Base-by-base conservation (phyloP, 2,888 invertebrate species). In the Tetropium fuscum region DNA sequence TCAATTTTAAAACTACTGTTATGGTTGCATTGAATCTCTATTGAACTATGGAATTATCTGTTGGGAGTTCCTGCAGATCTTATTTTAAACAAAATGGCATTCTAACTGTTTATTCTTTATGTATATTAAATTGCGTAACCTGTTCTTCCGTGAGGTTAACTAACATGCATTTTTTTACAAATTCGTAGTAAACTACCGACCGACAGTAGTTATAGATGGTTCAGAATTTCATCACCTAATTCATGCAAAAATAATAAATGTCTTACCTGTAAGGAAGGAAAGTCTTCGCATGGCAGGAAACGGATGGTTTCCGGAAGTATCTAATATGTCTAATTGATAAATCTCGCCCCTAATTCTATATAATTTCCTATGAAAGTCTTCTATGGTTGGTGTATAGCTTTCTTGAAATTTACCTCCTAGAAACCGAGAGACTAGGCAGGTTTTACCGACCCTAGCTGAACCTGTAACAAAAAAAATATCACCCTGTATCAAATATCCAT, bases 361-460 rank as follows among this genome's bases (percentile, higher is more conserved):
- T 76, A 95, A 84, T 83, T 95, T 94, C 63, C 94, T 87, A 81
- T 95, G 94, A 81, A 95, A 95, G 82, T 95, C 94, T 81, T 95
- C 95, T 73, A 95, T 94, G 60, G 95, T 95, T 25, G 95, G 95
- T n/a, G 93, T 93, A 82, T 95, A 95, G 76, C 90, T 90, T 74
- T 95, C 95, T 69, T 93, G 92, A 75, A 92, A 94, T 80, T 91
- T 91, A 70, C 90, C 92, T 72, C 92, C 90, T 51, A 95, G 84
- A 82, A 95, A 95, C 74, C 92, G 84, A 66, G 92, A 87, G 51
- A 95, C 94, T 72, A 95, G 85, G 47, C 93, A 91, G 1, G 94
- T 93, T 81, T 95, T 95, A 48, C 95, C 95, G 1, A 92, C 93
- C 63, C 92, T 87, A 34, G 94, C 90, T 63, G 91, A 84, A 53